A percentile compares a stretch with the other conserved stretches of the same genome.
phyloP scores from a whole-genome alignment of 2,888 invertebrate genomes.

The Aleiodes testaceus region DNA sequence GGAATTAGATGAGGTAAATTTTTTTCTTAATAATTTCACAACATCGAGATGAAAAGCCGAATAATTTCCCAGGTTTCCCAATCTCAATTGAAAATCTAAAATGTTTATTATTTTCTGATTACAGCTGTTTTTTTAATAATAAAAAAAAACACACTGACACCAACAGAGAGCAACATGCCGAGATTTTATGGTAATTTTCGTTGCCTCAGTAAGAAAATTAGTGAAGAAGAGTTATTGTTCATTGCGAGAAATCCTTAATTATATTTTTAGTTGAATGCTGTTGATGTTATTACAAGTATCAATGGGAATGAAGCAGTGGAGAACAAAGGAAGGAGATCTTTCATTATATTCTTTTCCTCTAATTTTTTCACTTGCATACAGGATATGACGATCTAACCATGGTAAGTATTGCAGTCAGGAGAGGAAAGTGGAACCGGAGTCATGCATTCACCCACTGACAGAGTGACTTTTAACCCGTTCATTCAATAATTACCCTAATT shows the following conservation, averaged over 20 bases:
- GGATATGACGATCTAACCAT: constrained; percentile 45
- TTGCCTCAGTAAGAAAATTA: no score
- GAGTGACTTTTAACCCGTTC: constrained; percentile 65
- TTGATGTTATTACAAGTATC: no score
- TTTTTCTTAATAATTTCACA: not conserved
- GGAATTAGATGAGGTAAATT: not conserved
- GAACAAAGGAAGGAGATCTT: constrained; percentile 43
- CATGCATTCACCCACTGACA: constrained; percentile 66
- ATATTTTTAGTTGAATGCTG: constrained; percentile 5
- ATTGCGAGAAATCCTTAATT: not conserved
- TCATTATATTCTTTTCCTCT: constrained; percentile 7
- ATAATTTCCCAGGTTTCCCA: no score
- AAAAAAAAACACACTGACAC: no score
- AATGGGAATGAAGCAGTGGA: not conserved
- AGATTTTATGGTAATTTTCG: no score
- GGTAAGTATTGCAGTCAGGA: constrained; percentile 47
- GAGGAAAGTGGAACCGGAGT: constrained; percentile 63
- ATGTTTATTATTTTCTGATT: no score
- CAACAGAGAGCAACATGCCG: no score
- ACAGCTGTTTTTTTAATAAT: no score
- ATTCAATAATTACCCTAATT: constrained; percentile 33
- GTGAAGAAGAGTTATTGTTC: no score
- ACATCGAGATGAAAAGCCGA: no score
- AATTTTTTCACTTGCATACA: constrained; percentile 4
- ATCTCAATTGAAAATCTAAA: no score